These are phyloP conservation scores for Rhinolophus ferrumequinum DNA, from an alignment of 2,113 vertebrate species.

Conservation along the genomic window DNA sequence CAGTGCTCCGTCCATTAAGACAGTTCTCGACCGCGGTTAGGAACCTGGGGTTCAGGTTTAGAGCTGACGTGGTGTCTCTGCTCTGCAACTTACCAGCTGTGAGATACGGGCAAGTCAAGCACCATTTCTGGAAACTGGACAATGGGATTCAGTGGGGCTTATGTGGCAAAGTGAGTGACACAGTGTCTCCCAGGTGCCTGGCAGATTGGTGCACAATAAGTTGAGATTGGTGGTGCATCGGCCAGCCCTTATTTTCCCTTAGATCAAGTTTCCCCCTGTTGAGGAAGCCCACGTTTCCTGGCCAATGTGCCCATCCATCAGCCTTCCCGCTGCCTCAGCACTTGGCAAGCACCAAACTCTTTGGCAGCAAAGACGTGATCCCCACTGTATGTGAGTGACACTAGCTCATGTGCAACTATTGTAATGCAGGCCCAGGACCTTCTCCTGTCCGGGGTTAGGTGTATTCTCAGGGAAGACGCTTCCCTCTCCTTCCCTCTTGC, in stretches of 20 bases:
- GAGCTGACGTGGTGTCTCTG: not conserved
- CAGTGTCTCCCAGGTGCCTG: not conserved
- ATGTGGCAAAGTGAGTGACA: not conserved
- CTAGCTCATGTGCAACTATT: not conserved
- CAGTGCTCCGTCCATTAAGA: not conserved
- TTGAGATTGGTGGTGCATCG: not conserved
- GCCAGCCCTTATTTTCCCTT: not conserved
- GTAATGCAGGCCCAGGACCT: slow-evolving; percentile 63
- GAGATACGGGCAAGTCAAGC: fast-evolving
- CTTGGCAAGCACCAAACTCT: not conserved
- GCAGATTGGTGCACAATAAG: not conserved
- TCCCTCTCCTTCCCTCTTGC: not conserved
- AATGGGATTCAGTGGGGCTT: not conserved
- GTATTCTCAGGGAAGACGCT: slow-evolving; percentile 22
- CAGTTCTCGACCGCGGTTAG: fast-evolving
- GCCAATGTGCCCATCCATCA: not conserved
- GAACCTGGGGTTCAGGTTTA: not conserved
- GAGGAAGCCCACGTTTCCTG: not conserved
- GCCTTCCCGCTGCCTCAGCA: slow-evolving; percentile 52
- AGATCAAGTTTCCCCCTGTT: not conserved
- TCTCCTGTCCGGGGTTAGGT: slow-evolving; percentile 11
- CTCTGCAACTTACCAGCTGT: not conserved
- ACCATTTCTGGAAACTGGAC: not conserved
- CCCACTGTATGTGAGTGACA: slow-evolving; percentile 18
- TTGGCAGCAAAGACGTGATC: not conserved